Evolutionary conservation across 2,888 invertebrate species (phyloP), one percentile per base, ranked within the genome.

Genomic region (Rhabditoides inermis): DNA sequence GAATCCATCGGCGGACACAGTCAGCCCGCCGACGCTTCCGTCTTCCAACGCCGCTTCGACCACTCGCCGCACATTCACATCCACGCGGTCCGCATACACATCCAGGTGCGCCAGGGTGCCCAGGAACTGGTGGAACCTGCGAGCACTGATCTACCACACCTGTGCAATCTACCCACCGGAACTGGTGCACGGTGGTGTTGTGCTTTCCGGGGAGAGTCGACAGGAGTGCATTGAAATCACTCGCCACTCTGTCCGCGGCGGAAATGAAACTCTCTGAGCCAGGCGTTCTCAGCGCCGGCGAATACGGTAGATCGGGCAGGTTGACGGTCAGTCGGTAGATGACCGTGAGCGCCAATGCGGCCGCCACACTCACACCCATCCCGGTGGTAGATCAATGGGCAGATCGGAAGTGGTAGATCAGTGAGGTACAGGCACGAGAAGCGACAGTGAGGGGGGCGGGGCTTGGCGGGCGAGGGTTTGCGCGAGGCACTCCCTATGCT

Each of bases 231-330:
- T 66, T 56, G 41, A 70, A 50, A 6, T 67, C 60, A 18, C 54
- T 55, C 18, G 53, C 50, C 35, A 73, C 56, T n/a, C n/a, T n/a
- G n/a, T n/a, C 51, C 7, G 68, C 60, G n/a, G 54, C 56, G 20
- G 53, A 49, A 37, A 73, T 27, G 44, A 63, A 73, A 45, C 68
- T 69, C 69, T 58, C 56, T 3, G 62, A 62, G 20, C 61, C 61
- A 20, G 58, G 53, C 40, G 59, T 52, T 10, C 65, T 53, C 28
- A 73, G 57, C 36, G 65, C 61, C 12, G 58, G 28, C 6, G 72
- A 70, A 53, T 70, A 73, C 36, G 73, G 72, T 41, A 72, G 55
- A 45, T 73, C 67, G 35, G 73, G 72, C 22, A 73, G 61, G 55
- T 73, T 73, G 46, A 73, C 49, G 28, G 70, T 65, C 42, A 73